Percentiles rank a stretch among this genome's conserved stretches.
Conservation (phyloP, 2,113 vertebrate genomes). For the Phasianus colchicus region DNA sequence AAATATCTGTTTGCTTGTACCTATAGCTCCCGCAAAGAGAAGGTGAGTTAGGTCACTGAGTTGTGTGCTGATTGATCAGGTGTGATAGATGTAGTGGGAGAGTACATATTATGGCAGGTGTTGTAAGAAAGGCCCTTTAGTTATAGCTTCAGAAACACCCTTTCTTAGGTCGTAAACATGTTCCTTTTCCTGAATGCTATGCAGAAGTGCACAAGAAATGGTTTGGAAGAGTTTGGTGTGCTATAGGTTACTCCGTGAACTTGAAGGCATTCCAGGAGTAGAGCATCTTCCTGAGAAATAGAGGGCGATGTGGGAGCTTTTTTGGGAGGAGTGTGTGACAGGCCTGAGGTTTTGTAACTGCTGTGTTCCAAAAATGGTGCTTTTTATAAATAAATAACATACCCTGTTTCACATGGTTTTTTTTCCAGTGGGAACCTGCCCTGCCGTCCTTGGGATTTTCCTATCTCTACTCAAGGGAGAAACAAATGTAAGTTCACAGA, state of each 20-base stretch:
- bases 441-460: neutral
- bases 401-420: neutral
- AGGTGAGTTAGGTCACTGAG: neutral
- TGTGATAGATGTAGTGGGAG: neutral
- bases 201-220: neutral
- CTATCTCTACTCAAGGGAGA: neutral
- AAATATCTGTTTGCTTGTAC: neutral
- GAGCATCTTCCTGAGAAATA: neutral
- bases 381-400: neutral
- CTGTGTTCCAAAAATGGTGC: neutral
- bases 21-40: neutral
- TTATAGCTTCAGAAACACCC: neutral
- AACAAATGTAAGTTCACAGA: neutral
- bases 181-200: neutral
- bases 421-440: slow-evolving; percentile 14
- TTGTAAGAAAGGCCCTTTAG: neutral
- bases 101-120: neutral
- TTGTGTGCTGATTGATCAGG: neutral
- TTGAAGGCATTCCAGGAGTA: neutral
- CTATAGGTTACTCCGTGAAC: neutral
- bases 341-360: neutral
- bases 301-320: neutral
- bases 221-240: neutral
- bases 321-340: neutral
- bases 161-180: neutral